These are phyloP conservation scores for Podarcis raffonei DNA, from an alignment of 2,113 vertebrate genomes.

Conservation along the genomic window DNA sequence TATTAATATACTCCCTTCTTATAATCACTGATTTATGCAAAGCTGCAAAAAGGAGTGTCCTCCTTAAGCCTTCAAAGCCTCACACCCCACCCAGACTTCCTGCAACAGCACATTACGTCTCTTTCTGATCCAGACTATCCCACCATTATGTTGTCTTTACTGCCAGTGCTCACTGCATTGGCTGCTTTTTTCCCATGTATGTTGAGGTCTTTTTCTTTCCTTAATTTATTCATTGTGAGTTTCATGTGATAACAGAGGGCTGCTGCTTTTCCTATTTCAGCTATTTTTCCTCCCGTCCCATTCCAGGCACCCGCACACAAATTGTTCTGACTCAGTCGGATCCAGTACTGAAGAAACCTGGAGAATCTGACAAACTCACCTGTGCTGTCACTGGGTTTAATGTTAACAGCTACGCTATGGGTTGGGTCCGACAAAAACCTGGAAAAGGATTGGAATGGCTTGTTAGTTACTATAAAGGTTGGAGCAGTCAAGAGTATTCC, in stretches of 20 bases:
- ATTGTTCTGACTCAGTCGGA: not conserved
- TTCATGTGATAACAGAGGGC: not conserved
- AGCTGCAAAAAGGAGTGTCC: not conserved
- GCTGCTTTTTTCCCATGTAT: not conserved
- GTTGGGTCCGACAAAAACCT: constrained; percentile 61
- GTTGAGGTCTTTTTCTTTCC: not conserved
- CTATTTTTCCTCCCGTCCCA: too few relatives aligned
- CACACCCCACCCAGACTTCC: not conserved
- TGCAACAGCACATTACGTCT: not conserved
- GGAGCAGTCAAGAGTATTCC: not conserved
- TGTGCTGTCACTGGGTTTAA: constrained; percentile 43
- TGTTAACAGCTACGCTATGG: rapidly evolving
- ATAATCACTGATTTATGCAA: not conserved
- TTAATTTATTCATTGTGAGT: not conserved
- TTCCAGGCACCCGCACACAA: not conserved
- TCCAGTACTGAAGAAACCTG: not conserved
- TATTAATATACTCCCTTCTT: not conserved
- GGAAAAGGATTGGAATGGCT: constrained; percentile 55
- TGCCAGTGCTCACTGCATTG: not conserved
- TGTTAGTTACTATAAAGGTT: rapidly evolving
- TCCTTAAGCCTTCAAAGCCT: not conserved
- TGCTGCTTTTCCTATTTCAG: too few relatives aligned
- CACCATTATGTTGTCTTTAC: not conserved
- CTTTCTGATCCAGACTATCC: not conserved
- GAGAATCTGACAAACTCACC: not conserved